phyloP scores from a whole-genome alignment of 23 tunicate genomes.

The Corella eumyota region DNA sequence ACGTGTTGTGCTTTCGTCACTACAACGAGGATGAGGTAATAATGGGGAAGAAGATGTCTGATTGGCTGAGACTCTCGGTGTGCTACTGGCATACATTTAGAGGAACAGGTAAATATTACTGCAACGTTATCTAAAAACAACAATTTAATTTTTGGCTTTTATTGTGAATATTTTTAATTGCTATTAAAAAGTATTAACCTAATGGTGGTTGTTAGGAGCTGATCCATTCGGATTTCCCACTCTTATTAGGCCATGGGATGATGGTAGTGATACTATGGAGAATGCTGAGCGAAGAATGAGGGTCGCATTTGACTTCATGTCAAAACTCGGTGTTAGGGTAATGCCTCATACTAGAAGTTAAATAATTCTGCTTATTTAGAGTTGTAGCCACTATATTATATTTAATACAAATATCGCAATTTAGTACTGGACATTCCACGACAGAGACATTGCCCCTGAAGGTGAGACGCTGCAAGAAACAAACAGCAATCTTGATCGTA shows the following conservation, averaged over 20 bases:
- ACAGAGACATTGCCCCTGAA: slow-evolving; percentile 91
- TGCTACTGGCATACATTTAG: slow-evolving; percentile 97
- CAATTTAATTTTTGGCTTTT: not conserved
- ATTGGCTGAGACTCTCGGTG: slow-evolving; percentile 83
- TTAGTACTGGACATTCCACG: slow-evolving; percentile 96
- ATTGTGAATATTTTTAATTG: not conserved
- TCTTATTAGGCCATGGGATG: slow-evolving; percentile 80
- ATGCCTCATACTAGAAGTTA: too few relatives aligned
- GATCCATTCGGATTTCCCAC: slow-evolving; percentile 98
- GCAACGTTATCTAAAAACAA: not conserved
- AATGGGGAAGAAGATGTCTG: slow-evolving; percentile 82
- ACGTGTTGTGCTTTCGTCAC: slow-evolving; percentile 74
- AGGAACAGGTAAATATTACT: slow-evolving; percentile 60
- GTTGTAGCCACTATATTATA: too few relatives aligned
- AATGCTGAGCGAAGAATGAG: slow-evolving; percentile 83
- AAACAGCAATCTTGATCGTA: slow-evolving; percentile 61
- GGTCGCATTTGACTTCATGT: slow-evolving; percentile 87
- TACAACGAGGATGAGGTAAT: slow-evolving; percentile 77
- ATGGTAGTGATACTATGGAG: slow-evolving; percentile 69
- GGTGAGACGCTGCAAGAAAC: slow-evolving; percentile 80
- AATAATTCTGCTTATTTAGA: too few relatives aligned
- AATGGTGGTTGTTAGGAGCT: slow-evolving; percentile 42
- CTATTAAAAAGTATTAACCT: not conserved
- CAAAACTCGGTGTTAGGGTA: slow-evolving; percentile 87
- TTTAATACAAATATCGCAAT: too few relatives aligned